phyloP scores from a whole-genome alignment of 2,888 invertebrate genomes.

The Agrotis segetum region DNA sequence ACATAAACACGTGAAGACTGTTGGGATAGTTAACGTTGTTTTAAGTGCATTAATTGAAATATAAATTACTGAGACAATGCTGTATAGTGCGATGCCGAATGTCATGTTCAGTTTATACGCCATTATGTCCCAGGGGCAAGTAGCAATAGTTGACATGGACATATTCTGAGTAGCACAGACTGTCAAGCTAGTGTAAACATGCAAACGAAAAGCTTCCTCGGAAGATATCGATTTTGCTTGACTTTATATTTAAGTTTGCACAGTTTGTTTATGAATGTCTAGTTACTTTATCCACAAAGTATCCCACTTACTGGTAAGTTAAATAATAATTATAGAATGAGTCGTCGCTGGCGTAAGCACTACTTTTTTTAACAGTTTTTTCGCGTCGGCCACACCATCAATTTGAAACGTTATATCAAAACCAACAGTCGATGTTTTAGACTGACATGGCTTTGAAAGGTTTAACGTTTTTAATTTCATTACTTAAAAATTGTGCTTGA shows the following conservation, averaged over 20 bases:
- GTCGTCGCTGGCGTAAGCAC: too few species aligned
- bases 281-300: not conserved
- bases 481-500: not conserved
- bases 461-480: not conserved
- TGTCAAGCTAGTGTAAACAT: slow-evolving; percentile 24
- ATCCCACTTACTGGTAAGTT: not conserved
- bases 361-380: not conserved
- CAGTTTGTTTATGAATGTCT: not conserved
- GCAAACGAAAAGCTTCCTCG: slow-evolving; percentile 1
- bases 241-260: not conserved
- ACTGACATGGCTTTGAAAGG: too few species aligned
- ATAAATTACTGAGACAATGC: not conserved
- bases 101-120: slow-evolving; percentile 22
- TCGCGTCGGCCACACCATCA: too few species aligned
- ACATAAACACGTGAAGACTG: not conserved
- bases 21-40: not conserved
- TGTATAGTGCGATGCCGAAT: not conserved
- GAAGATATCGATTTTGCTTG: slow-evolving; percentile 27
- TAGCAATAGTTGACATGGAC: slow-evolving; percentile 26
- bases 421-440: too few species aligned
- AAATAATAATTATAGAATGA: not conserved
- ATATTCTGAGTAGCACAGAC: slow-evolving; percentile 14
- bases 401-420: too few species aligned
- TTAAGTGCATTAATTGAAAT: not conserved
- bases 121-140: slow-evolving; percentile 30